Base-by-base conservation (phyloP, 2,797 vertebrate genomes). In the Tapera naevia region DNA sequence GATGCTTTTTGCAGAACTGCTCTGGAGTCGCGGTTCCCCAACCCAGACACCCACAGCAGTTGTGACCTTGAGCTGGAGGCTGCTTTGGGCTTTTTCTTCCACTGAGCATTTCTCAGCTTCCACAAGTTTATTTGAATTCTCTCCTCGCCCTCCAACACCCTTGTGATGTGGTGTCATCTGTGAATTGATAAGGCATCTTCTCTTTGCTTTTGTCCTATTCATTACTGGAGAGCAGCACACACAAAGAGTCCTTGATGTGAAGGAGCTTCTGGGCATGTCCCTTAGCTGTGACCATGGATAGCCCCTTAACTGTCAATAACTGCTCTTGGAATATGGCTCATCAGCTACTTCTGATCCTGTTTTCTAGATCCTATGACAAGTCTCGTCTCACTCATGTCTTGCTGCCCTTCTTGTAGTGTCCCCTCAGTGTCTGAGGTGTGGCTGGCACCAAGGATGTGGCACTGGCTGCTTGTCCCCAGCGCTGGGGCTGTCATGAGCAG, bases 1-100 rank as follows among this genome's bases (percentile, higher is more conserved):
- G 2, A 4, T 69, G 51, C 11, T 43, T 88, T 93, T 61, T 95
- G 88, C 85, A 93, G 96, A 95, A 90, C 41, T 13, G 6, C 18
- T 86, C 53, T 18, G 2, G 24, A 7, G 73, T 5, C 0, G 0
- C 8, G 8, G 64, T 95, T 92, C 76, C 80, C 43, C 72, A 50
- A 50, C 48, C 65, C 17, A 4, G 50, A 17, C 7, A 0, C 50
- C 8, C 50, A 4, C 1, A 0, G 37, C 0, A 0, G 60, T 25
- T 4, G 10, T 2, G 45, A 95, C 86, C 64, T 87, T 70, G 17
- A 58, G 69, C 43, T 64, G 43, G 15, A 27, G 66, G 45, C 65
- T 74, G n/a, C 1, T 41, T 62, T 33, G 45, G 39, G 30, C 37
- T 33, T 53, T 43, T 89, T 35, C 35, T 83, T 86, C 88, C 65